phyloP scores from a whole-genome alignment of 2,888 invertebrate species.

The Girardia tigrina region DNA sequence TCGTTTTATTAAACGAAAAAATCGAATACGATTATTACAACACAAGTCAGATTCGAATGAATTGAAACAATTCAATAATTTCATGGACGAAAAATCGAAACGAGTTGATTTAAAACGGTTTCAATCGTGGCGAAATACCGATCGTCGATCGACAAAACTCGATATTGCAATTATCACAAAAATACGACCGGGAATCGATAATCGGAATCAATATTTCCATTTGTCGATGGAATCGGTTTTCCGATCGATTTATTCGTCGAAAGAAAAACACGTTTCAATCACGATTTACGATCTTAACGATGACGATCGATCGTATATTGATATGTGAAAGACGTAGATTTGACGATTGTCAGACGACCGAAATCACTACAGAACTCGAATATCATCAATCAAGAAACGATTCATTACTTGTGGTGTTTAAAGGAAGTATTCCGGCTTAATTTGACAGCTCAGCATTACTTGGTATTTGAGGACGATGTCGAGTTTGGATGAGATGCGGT shows the following conservation, averaged over 20 bases:
- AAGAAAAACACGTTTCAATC: background rate
- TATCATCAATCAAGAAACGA: background rate
- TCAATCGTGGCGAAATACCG: background rate
- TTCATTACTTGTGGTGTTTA: constrained; percentile 11
- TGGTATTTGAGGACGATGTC: constrained; percentile 1
- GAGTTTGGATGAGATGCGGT: background rate
- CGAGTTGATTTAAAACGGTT: background rate
- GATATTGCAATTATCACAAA: background rate
- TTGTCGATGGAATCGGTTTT: background rate
- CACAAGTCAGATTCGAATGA: background rate
- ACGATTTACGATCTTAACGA: background rate
- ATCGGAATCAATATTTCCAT: background rate
- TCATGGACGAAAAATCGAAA: background rate
- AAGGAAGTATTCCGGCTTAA: background rate
- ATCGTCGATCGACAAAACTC: background rate
- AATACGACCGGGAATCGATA: background rate
- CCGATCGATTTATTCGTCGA: background rate
- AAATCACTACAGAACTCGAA: background rate
- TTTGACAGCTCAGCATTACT: background rate
- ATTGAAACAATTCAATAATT: background rate
- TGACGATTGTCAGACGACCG: background rate
- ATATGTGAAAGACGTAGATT: background rate
- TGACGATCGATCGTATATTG: background rate
- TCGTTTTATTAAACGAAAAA: background rate
- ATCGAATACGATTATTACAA: background rate